Evolutionary conservation across 2,888 invertebrate species (phyloP).

Genomic region (Acleris literana): DNA sequence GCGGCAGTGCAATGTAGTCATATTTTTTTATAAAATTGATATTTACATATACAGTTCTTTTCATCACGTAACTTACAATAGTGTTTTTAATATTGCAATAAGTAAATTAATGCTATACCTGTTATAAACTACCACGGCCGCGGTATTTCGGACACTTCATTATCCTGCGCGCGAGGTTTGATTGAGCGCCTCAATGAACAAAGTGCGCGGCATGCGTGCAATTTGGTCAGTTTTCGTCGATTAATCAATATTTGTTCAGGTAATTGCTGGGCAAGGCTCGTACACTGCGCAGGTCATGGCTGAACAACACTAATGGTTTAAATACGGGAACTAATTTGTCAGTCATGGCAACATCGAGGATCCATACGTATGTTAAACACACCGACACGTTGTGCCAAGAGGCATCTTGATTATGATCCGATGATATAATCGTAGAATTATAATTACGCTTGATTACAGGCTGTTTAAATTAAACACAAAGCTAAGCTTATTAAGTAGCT

Average conservation of each 20-base stretch:
- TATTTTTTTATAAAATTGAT: too few relatives aligned
- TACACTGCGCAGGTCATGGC: slow-evolving; percentile 62
- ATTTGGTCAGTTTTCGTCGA: slow-evolving; percentile 48
- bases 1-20: too few relatives aligned
- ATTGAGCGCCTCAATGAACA: slow-evolving; percentile 26
- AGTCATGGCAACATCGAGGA: slow-evolving; percentile 52
- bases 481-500: slow-evolving; percentile 26
- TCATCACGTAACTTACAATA: too few relatives aligned
- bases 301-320: slow-evolving; percentile 52
- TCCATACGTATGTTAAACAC: slow-evolving; percentile 42
- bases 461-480: slow-evolving; percentile 42
- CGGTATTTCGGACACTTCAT: neutral
- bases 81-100: too few relatives aligned
- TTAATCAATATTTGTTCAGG: slow-evolving; percentile 48
- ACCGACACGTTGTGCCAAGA: slow-evolving; percentile 39
- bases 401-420: slow-evolving; percentile 45
- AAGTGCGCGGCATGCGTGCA: slow-evolving; percentile 31
- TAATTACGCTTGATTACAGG: slow-evolving; percentile 47
- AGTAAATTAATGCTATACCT: neutral
- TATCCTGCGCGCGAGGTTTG: slow-evolving; percentile 18
- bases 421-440: slow-evolving; percentile 56
- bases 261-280: slow-evolving; percentile 57
- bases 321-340: slow-evolving; percentile 62
- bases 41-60: too few relatives aligned
- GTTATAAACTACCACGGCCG: neutral